Evolutionary conservation across 2,113 vertebrate genomes (phyloP).

Genomic region (Chitala chitala): DNA sequence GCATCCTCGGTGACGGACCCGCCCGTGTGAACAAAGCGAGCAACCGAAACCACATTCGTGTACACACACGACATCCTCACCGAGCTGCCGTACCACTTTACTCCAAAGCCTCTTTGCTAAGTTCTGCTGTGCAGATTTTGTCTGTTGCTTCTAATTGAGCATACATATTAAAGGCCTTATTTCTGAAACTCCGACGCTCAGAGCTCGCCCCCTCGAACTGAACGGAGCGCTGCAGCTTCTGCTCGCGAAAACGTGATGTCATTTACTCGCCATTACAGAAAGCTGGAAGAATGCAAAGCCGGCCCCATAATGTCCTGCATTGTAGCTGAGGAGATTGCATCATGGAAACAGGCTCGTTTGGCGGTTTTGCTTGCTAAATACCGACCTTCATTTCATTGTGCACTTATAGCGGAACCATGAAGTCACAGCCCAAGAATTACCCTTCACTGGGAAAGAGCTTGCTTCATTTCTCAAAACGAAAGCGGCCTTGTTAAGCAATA

Average conservation of each 20-base stretch:
- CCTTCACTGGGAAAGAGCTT: neutral
- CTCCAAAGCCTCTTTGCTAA: no score
- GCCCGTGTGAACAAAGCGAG: no score
- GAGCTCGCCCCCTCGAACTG: neutral
- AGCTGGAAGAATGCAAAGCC: neutral
- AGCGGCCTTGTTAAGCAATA: neutral
- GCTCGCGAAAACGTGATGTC: neutral
- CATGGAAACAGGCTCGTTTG: neutral
- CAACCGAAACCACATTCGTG: no score
- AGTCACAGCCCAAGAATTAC: neutral
- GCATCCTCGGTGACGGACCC: no score
- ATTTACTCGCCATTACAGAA: neutral
- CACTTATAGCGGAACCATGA: neutral
- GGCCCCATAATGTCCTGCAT: neutral
- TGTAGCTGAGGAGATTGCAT: neutral
- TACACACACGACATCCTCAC: no score
- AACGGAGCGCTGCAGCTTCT: neutral
- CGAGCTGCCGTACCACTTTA: no score
- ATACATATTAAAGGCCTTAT: neutral
- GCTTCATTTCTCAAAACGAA: no score
- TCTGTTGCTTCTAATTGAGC: no score
- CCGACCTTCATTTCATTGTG: neutral
- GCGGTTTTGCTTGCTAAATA: neutral
- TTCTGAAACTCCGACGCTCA: neutral
- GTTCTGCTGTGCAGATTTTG: no score